These are phyloP conservation scores for Eupithecia exiguata DNA, from an alignment of 2,888 invertebrate species.

Conservation along the genomic window DNA sequence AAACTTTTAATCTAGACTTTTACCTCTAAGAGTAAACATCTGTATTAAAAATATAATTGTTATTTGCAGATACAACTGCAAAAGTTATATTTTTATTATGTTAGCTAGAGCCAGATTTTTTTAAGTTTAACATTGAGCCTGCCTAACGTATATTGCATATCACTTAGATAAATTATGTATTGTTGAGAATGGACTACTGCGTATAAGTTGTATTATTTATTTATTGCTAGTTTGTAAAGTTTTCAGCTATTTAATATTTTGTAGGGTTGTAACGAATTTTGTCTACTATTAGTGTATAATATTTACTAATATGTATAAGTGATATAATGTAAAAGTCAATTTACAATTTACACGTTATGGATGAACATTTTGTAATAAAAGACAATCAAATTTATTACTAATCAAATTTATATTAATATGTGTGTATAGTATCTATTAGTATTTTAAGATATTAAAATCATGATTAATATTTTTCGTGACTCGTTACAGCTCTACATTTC, in stretches of 20 bases:
- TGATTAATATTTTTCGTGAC: background rate
- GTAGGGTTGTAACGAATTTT: slow-evolving; percentile 40
- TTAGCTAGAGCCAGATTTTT: slow-evolving; percentile 17
- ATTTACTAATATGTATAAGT: slow-evolving; percentile 19
- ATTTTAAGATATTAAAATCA: background rate
- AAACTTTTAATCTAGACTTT: slow-evolving; percentile 27
- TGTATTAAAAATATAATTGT: slow-evolving; percentile 32
- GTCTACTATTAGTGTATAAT: slow-evolving; percentile 2
- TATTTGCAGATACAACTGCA: slow-evolving; percentile 29
- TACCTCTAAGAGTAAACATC: slow-evolving; percentile 26
- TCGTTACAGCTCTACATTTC: slow-evolving; percentile 52
- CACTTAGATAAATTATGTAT: slow-evolving; percentile 71
- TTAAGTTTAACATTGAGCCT: slow-evolving; percentile 59
- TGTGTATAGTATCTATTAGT: slow-evolving; percentile 1
- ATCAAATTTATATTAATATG: background rate
- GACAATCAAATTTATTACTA: slow-evolving; percentile 4
- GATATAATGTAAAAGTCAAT: slow-evolving; percentile 26
- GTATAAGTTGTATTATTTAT: slow-evolving; percentile 52
- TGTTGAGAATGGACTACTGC: slow-evolving; percentile 53
- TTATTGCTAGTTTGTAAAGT: slow-evolving; percentile 53
- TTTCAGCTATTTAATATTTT: slow-evolving; percentile 48
- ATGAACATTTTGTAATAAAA: slow-evolving; percentile 4
- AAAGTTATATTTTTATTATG: slow-evolving; percentile 31
- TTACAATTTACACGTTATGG: slow-evolving; percentile 14
- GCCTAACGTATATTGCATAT: slow-evolving; percentile 82